phyloP scores from a whole-genome alignment of 1,140 invertebrate species.

The Helicoverpa armigera region DNA sequence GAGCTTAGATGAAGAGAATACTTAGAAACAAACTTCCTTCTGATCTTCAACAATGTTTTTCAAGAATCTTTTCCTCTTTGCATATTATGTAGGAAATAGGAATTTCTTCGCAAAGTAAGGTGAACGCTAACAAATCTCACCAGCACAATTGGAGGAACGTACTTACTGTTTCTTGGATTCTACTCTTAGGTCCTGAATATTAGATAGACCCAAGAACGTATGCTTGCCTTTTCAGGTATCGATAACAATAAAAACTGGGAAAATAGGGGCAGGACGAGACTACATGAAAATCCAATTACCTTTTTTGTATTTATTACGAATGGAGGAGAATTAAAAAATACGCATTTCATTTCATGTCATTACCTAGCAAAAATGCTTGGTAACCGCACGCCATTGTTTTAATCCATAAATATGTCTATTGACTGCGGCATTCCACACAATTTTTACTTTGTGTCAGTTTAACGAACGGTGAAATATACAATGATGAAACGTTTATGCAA shows the following conservation, averaged over 20 bases:
- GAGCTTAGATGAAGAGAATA: constrained; percentile 23
- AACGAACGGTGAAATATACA: constrained; percentile 24
- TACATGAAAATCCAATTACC: too few relatives aligned
- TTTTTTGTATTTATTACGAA: too few relatives aligned
- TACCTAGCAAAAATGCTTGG: too few relatives aligned
- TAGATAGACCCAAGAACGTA: background rate
- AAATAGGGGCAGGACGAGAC: too few relatives aligned
- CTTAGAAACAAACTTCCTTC: constrained; percentile 18
- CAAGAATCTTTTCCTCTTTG: constrained; percentile 31
- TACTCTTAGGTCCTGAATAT: constrained; percentile 21
- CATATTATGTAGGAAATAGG: constrained; percentile 25
- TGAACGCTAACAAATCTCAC: constrained; percentile 9
- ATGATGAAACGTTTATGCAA: constrained; percentile 26
- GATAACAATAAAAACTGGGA: too few relatives aligned
- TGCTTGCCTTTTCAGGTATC: background rate
- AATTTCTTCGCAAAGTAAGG: constrained; percentile 21
- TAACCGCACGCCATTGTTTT: too few relatives aligned
- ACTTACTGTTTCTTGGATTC: constrained; percentile 17
- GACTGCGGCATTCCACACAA: background rate
- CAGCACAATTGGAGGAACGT: constrained; percentile 21
- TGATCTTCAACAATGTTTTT: constrained; percentile 11
- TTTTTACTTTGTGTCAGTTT: constrained; percentile 19
- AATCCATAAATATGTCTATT: background rate
- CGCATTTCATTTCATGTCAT: too few relatives aligned
- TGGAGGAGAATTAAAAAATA: background rate